Evolutionary conservation across 1,140 invertebrate genomes (phyloP), one percentile per base, ranked within the genome.

Genomic region (Drosophila pallidifrons): DNA sequence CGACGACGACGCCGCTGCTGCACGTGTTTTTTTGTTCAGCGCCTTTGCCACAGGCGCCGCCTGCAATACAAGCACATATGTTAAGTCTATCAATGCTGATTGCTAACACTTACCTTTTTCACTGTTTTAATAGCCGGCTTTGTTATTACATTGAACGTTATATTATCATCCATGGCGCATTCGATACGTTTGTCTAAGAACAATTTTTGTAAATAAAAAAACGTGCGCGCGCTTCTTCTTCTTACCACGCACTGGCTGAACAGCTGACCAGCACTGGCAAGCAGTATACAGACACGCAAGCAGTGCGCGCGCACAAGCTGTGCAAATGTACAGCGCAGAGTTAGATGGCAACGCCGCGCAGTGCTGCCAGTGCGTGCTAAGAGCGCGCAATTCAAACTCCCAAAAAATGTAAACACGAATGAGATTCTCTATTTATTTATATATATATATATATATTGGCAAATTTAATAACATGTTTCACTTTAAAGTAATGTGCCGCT

Each of bases 391-490:
- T 66, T 66, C 47, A 64, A 66, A 55, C 30, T 28, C 25, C 13
- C 13, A 41, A 25, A n/a, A 25, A 25, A 25, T 3, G 13, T 45
- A n/a, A 8, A 38, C 6, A 11, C 15, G 7, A n/a, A 15, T 11
- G 8, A 11, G 49, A 49, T 55, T 46, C 32, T 46, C 38, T 66
- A 57, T 75, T 49, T 63, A 61, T 69, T 57, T 16, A 71, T 60
- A 72, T 60, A 65, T 79, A 61, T 69, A 49, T 16, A 71, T 60
- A 72, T 60, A 65, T 79, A 51, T 76, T 73, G 72, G 68, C 38
- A 87, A 87, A 70, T 77, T 65, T 67, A 79, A 47, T 80, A 82
- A 87, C 82, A 82, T 57, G 13, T 72, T 71, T 77, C 5, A 60
- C 45, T 52, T 64, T 68, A 85, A 76, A 79, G 60, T 77, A 87